Conservation (phyloP, 2,888 invertebrate genomes). For the Plebejus melissa region DNA sequence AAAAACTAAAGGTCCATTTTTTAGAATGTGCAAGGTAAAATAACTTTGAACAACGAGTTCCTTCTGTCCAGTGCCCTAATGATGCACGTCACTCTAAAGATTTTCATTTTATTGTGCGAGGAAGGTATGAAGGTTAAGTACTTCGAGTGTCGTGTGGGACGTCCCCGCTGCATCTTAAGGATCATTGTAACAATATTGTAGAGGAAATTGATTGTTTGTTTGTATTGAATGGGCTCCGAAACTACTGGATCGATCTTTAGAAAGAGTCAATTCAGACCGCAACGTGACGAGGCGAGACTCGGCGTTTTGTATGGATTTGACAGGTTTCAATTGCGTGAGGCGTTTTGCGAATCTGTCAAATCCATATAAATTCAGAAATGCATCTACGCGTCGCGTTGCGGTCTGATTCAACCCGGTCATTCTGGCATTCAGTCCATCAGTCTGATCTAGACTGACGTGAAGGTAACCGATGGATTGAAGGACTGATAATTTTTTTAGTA, state of each 20-base stretch:
- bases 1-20: neutral
- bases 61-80: slow-evolving; percentile 32
- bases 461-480: too few relatives aligned
- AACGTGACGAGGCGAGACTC: too few relatives aligned
- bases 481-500: too few relatives aligned
- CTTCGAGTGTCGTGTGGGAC: slow-evolving; percentile 31
- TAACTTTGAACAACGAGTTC: slow-evolving; percentile 6
- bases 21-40: neutral
- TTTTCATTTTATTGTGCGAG: slow-evolving; percentile 39
- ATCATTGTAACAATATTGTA: neutral
- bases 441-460: too few relatives aligned
- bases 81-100: slow-evolving; percentile 40
- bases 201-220: slow-evolving; percentile 1
- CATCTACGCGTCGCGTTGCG: too few relatives aligned
- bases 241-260: neutral
- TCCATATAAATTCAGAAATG: too few relatives aligned
- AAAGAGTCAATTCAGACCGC: too few relatives aligned
- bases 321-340: too few relatives aligned
- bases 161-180: slow-evolving; percentile 24
- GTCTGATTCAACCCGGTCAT: too few relatives aligned
- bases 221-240: neutral
- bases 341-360: too few relatives aligned
- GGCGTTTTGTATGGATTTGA: too few relatives aligned
- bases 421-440: too few relatives aligned
- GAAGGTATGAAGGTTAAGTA: slow-evolving; percentile 39